Base-by-base conservation (phyloP, 2,113 vertebrate genomes). In the Oncorhynchus mykiss region DNA sequence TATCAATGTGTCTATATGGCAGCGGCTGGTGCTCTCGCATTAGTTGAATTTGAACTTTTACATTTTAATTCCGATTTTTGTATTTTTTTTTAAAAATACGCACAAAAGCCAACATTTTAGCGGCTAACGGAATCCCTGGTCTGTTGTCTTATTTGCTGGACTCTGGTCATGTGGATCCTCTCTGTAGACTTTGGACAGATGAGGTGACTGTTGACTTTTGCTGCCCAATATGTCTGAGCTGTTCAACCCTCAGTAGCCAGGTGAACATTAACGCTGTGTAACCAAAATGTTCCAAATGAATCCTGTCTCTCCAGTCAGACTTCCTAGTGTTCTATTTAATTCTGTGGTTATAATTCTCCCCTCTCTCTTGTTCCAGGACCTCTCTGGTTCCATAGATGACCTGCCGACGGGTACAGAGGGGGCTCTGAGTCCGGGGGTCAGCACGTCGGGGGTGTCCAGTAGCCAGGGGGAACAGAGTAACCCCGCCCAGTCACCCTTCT, bases 391-490 rank as follows among this genome's bases (percentile, higher is more conserved):
- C 80, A 99, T 99, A 87, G 98, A 99, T 72, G 97, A 99, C 91
- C 95, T 99, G 20, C 97, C 97, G 78, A 98, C 97, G 72, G 98
- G 98, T 79, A 95, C 96, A 48, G 98, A 99, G 92, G 96, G 96
- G 69, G 96, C 96, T 80, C 93, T 99, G 93, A 99, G 98, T 91
- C 98, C 98, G 11, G 98, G 97, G 72, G 97, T 98, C 88, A 98
- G 97, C 95, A 99, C 97, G 78, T 98, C 97, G 80, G 97, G 97
- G 81, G 97, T 99, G 89, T 99, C 97, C 89, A 99, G 97, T 94
- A 98, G 97, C 88, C 98, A 99, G 93, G 98, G 98, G 68, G 98
- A 99, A 89, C 96, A 98, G 94, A 99, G 97, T 90, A 99, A 99
- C 88, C 98, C 98, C 5, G 98, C 97, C 82, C 98, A 99, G 94